Evolutionary conservation across 2,888 invertebrate species (phyloP), one percentile per base, ranked within the genome.

Genomic region (Rhingia campestris): DNA sequence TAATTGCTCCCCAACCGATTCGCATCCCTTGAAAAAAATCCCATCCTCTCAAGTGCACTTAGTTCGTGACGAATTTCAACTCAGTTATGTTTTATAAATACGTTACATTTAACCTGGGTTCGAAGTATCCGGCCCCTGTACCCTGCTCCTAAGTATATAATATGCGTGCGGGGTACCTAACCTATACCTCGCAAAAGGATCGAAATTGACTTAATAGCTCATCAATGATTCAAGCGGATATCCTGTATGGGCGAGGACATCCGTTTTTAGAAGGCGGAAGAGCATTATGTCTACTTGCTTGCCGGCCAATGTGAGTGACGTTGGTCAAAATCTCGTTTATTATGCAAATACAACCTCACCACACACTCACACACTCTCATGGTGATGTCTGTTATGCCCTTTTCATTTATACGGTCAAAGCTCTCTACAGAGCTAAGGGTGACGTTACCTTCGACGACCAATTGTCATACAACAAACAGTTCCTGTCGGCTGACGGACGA

Each of bases 191-290:
- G 43, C 22, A 70, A 74, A 75, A 39, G 61, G 56, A 80, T 84
- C 69, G 88, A 88, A 89, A 88, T 89, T 88, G 89, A 90, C 90
- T 91, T 90, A 91, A 90, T 90, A 90, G 90, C 91, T 91, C 90
- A 90, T 90, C 91, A 90, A 90, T 91, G 90, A 90, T 90, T 90
- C 90, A 90, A 88, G 88, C 91, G 90, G 90, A 90, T 88, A 89
- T 90, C 91, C 90, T 89, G 89, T 87, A 89, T 90, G 90, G 89
- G 89, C 88, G 88, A 90, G 90, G 88, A 89, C 88, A 89, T 91
- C 91, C 91, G 90, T 88, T 90, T 88, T 88, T 89, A 88, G 88
- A 88, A 87, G 81, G 88, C 90, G 89, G 89, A 90, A 90, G 88
- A 88, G 89, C 87, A 89, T 90, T 90, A 88, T 89, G 85, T 81